These are phyloP conservation scores for Poecile atricapillus DNA, from an alignment of 2,113 vertebrate genomes.

Conservation along the genomic window DNA sequence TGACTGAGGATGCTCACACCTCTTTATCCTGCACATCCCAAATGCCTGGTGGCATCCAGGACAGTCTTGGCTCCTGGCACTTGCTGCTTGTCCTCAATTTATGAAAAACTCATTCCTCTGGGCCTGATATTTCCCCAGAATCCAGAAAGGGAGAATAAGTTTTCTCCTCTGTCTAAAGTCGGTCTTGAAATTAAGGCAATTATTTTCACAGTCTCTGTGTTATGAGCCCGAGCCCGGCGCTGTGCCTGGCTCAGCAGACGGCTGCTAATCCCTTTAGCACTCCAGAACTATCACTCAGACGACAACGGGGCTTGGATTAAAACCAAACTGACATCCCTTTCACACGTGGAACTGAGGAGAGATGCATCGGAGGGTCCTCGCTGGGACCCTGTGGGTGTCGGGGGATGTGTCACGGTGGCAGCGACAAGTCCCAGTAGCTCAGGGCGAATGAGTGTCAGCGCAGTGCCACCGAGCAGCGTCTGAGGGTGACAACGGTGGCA, in stretches of 20 bases:
- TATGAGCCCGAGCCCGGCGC: not conserved
- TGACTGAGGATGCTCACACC: rapidly evolving
- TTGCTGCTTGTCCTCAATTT: rapidly evolving
- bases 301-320: not conserved
- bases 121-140: not conserved
- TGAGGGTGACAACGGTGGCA: not conserved
- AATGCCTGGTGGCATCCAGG: not conserved
- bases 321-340: not conserved
- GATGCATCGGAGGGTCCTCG: rapidly evolving
- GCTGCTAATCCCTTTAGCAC: slow-evolving; percentile 41
- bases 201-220: not conserved
- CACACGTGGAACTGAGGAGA: not conserved
- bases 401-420: not conserved
- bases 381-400: not conserved
- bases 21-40: not conserved
- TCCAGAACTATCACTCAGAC: not conserved
- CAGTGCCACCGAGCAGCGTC: rapidly evolving
- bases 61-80: not conserved
- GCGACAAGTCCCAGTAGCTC: not conserved
- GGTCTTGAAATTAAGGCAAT: not conserved
- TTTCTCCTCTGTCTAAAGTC: not conserved
- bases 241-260: not conserved
- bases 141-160: not conserved
- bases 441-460: not conserved
- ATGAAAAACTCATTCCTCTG: not conserved